Percentiles rank a stretch among this genome's conserved stretches.
Conservation (phyloP, 2,888 invertebrate genomes). For the Molorchus minor region DNA sequence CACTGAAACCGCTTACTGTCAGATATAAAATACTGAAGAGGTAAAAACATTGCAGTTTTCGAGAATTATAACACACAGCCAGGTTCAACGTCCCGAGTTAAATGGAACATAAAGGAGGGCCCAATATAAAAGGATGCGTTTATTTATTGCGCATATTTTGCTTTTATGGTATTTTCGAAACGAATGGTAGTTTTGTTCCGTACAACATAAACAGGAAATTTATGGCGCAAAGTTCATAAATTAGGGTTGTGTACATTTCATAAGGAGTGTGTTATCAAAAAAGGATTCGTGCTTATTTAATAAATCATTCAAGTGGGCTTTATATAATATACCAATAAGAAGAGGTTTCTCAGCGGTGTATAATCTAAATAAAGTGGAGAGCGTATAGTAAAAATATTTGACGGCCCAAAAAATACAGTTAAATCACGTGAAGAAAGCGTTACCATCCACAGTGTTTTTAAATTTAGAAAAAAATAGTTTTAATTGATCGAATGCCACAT, state of each 20-base stretch:
- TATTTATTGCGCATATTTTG: conserved; percentile 27
- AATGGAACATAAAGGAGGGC: conserved; percentile 10
- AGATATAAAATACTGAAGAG: conserved; percentile 46
- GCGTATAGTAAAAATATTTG: no score
- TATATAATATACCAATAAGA: no score
- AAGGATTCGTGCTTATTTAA: no score
- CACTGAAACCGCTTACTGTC: conserved; percentile 46
- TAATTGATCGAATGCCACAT: no score
- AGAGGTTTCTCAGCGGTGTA: no score
- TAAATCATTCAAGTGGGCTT: no score
- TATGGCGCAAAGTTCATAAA: conserved; percentile 17
- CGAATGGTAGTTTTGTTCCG: conserved; percentile 23
- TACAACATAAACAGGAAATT: conserved; percentile 19
- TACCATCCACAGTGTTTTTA: no score
- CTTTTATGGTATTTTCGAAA: conserved; percentile 25
- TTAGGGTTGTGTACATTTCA: conserved; percentile 5
- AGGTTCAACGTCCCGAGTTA: conserved; percentile 27
- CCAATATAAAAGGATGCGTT: conserved; percentile 10
- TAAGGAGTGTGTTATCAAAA: no score
- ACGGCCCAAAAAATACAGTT: no score
- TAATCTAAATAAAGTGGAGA: no score
- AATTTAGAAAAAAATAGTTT: no score
- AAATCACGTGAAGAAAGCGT: no score
- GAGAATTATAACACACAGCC: conserved; percentile 36
- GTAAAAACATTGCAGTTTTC: conserved; percentile 45